Percentiles rank a stretch among this genome's conserved stretches.
Conservation (phyloP, 2,113 vertebrate species). For the Dasyprocta punctata region DNA sequence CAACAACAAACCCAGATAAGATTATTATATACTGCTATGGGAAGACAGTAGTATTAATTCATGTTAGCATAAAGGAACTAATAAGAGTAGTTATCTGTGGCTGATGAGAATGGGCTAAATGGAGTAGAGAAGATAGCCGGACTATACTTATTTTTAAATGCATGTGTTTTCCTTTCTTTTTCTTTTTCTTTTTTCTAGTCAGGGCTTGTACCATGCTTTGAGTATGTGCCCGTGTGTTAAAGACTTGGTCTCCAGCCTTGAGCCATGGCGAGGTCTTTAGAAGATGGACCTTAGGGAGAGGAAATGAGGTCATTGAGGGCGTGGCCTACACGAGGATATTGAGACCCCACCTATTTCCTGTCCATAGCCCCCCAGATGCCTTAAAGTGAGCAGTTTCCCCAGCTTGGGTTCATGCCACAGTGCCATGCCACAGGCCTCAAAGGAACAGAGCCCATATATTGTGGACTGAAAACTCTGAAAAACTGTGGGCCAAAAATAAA, state of each 20-base stretch:
- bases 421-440: not conserved
- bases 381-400: not conserved
- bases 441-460: not conserved
- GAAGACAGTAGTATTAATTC: no score
- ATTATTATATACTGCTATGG: not conserved
- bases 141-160: not conserved
- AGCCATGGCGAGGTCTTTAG: not conserved
- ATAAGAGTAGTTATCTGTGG: no score
- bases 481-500: not conserved
- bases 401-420: not conserved
- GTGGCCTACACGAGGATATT: not conserved
- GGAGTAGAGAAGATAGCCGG: not conserved
- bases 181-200: not conserved
- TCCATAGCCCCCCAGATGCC: not conserved
- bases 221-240: not conserved
- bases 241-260: no score
- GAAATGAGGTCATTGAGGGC: not conserved
- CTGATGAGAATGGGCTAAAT: fast-evolving
- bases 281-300: not conserved
- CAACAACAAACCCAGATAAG: no score
- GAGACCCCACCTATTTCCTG: no score
- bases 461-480: not conserved
- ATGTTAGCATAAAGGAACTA: not conserved
- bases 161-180: not conserved
- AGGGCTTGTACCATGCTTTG: not conserved